Evolutionary conservation across 2,797 vertebrate species (phyloP).

Genomic region (Hozukius guyotensis): DNA sequence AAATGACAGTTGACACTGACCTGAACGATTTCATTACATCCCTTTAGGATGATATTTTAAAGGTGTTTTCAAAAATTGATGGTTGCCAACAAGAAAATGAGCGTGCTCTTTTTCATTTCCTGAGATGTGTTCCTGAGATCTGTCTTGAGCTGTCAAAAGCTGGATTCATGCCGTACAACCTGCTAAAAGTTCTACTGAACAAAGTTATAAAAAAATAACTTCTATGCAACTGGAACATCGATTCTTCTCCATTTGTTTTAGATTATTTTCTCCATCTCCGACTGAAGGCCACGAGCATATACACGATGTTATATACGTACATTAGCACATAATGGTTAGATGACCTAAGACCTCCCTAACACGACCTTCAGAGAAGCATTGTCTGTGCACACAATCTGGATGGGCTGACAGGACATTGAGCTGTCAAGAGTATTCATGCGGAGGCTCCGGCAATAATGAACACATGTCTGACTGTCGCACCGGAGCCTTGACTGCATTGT

Average conservation of each 20-base stretch:
- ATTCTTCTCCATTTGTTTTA: not conserved
- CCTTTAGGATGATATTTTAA: not conserved
- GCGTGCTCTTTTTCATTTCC: not conserved
- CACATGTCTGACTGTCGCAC: not conserved
- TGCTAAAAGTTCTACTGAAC: not conserved
- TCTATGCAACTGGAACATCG: not conserved
- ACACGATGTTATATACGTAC: not conserved
- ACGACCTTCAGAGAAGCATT: not conserved
- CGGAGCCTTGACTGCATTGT: not conserved
- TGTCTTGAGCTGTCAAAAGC: not conserved
- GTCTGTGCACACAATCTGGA: not conserved
- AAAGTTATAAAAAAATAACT: not conserved
- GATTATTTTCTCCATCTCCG: not conserved
- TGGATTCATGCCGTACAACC: not conserved
- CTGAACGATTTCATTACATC: not conserved
- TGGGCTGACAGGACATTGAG: not conserved
- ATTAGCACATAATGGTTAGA: not conserved
- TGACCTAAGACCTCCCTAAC: not conserved
- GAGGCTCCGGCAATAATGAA: not conserved
- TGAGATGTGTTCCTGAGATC: not conserved
- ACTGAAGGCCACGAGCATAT: not conserved
- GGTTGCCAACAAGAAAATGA: not conserved
- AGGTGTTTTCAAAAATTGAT: not conserved
- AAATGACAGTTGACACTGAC: not conserved
- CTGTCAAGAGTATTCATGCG: not conserved